Evolutionary conservation across 2,113 vertebrate species (phyloP).

Genomic region (Pomatorhinus ruficollis): DNA sequence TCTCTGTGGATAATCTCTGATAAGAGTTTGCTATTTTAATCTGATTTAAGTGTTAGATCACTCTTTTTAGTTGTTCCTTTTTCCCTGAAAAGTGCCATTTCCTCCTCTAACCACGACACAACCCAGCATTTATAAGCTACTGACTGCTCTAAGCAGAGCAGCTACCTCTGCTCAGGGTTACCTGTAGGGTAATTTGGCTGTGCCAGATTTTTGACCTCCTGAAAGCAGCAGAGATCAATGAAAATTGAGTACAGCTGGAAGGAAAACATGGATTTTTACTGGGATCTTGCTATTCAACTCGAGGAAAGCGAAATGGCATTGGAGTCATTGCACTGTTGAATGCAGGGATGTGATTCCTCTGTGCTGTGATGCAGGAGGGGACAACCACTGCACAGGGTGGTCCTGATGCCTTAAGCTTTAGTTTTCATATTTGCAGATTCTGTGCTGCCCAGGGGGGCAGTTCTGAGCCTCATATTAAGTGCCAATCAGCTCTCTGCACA

Average conservation of each 20-base stretch:
- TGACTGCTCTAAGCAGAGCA: background rate
- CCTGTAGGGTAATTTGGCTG: background rate
- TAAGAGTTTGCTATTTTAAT: background rate
- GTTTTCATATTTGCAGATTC: too few species aligned
- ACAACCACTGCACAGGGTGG: background rate
- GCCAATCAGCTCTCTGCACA: too few species aligned
- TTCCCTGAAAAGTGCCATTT: background rate
- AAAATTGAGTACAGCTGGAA: background rate
- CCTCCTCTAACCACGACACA: background rate
- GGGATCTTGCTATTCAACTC: background rate
- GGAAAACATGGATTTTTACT: background rate
- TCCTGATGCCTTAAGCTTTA: too few species aligned
- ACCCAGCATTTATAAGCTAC: background rate
- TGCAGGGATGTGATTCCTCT: background rate
- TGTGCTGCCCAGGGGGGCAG: too few species aligned
- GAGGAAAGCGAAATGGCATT: background rate
- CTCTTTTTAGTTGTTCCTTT: background rate
- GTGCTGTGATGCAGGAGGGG: background rate
- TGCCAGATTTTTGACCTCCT: background rate
- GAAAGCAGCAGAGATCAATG: background rate
- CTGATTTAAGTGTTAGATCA: background rate
- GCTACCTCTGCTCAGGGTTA: background rate
- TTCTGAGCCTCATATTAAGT: too few species aligned
- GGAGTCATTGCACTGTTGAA: background rate
- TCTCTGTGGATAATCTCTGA: background rate